Conservation (phyloP, 2,113 vertebrate genomes). For the Chloropsis hardwickii region DNA sequence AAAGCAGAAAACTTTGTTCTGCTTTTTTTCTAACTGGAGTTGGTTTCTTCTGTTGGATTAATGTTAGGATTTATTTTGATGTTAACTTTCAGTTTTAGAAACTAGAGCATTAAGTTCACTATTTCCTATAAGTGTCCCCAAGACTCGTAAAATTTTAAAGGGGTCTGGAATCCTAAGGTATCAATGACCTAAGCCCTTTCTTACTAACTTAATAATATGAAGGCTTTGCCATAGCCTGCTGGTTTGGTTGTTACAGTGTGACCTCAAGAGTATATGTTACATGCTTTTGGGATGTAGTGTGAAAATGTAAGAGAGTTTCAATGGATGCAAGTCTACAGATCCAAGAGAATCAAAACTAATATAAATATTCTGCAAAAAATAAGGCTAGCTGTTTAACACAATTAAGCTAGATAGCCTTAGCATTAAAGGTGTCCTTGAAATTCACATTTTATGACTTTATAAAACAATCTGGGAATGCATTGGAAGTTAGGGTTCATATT, state of each 20-base stretch:
- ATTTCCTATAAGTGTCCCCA: neutral
- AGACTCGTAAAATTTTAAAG: neutral
- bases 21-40: neutral
- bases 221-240: neutral
- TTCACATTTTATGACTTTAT: neutral
- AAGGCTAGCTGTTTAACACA: neutral
- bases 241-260: neutral
- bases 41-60: neutral
- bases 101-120: neutral
- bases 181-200: neutral
- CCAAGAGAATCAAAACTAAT: neutral
- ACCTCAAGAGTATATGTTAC: neutral
- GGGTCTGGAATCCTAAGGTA: neutral
- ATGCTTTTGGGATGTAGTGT: neutral
- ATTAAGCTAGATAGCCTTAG: neutral
- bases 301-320: neutral
- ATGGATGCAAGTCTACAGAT: neutral
- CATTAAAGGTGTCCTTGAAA: neutral
- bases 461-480: neutral
- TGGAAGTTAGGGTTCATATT: constrained; percentile 6
- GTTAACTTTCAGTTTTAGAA: neutral
- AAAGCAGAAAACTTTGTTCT: neutral
- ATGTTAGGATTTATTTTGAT: neutral
- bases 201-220: neutral
- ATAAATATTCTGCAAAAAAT: neutral